phyloP scores from a whole-genome alignment of 2,888 invertebrate genomes.

The Aporophyla nigra region DNA sequence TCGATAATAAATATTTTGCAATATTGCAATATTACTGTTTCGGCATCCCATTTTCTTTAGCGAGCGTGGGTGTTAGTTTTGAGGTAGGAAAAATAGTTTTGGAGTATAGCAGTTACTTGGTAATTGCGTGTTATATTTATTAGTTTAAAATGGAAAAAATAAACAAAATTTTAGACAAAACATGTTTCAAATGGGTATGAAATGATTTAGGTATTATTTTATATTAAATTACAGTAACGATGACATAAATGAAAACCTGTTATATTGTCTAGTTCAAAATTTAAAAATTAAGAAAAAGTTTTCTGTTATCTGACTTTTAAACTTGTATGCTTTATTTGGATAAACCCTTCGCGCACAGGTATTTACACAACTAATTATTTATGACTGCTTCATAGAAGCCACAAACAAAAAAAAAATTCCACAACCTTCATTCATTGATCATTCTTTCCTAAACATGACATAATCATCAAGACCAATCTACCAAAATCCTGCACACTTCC shows the following conservation, averaged over 20 bases:
- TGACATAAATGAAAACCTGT: neutral
- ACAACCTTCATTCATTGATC: slow-evolving; percentile 2
- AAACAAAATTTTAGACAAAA: neutral
- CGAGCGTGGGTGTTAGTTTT: neutral
- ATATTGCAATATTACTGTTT: slow-evolving; percentile 11
- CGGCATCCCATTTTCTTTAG: neutral
- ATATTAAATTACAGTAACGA: neutral
- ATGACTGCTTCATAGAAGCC: neutral
- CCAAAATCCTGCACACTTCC: slow-evolving; percentile 2
- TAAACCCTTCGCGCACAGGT: neutral
- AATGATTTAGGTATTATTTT: neutral
- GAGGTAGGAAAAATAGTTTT: neutral
- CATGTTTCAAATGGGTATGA: neutral
- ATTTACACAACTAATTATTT: neutral
- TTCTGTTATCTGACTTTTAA: neutral
- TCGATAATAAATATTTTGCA: slow-evolving; percentile 38
- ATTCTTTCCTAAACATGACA: slow-evolving; percentile 1
- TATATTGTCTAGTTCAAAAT: too few species aligned
- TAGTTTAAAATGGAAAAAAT: neutral
- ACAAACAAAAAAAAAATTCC: slow-evolving; percentile 3
- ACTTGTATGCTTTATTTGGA: neutral
- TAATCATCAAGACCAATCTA: slow-evolving; percentile 17
- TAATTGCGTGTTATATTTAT: neutral
- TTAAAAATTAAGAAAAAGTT: neutral
- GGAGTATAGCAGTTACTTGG: neutral